Conservation (phyloP, 2,113 vertebrate species). For the Capreolus pygargus region DNA sequence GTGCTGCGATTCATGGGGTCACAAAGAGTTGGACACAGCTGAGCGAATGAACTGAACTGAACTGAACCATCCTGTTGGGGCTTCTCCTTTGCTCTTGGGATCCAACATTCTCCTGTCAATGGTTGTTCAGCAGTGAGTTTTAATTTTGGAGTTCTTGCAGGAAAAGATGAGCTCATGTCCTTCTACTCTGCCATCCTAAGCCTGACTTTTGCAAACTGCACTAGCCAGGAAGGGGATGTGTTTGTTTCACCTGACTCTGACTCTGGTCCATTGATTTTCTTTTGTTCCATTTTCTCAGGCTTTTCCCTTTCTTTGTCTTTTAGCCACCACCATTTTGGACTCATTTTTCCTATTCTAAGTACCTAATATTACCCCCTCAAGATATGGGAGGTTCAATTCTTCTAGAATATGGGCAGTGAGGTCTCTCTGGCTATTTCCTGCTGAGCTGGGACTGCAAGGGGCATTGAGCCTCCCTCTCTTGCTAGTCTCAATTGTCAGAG, state of each 20-base stretch:
- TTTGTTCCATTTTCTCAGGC: accelerated
- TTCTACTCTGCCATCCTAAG: not conserved
- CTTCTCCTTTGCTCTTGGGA: not conserved
- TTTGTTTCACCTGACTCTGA: not conserved
- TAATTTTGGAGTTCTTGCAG: not conserved
- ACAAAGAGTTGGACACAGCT: too few species aligned
- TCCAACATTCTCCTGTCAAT: not conserved
- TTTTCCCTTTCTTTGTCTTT: not conserved
- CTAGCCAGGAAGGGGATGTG: not conserved
- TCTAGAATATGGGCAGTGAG: not conserved
- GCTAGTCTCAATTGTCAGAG: not conserved
- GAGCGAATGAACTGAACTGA: too few species aligned
- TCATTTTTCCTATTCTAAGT: not conserved
- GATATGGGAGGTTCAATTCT: not conserved
- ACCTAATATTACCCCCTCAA: not conserved
- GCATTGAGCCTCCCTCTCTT: not conserved
- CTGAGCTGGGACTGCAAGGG: not conserved
- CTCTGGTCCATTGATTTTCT: not conserved
- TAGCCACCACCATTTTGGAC: not conserved
- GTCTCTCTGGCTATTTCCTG: not conserved
- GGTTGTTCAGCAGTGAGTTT: not conserved
- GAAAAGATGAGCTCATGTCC: not conserved
- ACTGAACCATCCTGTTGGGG: not conserved
- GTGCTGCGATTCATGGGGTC: too few species aligned
- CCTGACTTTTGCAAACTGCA: not conserved